Base-by-base conservation (phyloP, 2,113 vertebrate species). In the Ophiodon elongatus region DNA sequence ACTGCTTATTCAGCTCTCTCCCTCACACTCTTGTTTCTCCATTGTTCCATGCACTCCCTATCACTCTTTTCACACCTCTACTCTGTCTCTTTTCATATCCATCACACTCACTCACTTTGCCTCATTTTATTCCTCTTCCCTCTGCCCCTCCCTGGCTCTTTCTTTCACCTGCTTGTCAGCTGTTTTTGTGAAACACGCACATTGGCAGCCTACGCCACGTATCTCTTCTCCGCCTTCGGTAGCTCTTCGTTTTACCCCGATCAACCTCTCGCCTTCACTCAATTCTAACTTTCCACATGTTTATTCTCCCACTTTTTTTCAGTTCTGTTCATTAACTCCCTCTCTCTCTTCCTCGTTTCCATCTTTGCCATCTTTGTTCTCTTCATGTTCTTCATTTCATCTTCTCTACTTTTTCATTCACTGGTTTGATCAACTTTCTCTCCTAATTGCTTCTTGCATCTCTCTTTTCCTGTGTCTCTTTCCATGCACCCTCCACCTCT, bases 151-250 rank as follows among this genome's bases (percentile, higher is more conserved):
- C 25, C 54, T 31, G 11, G n/a, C 56, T n/a, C 76, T 69, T 67
- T 78, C 74, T 66, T 82, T 82, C 69, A 75, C 75, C 78, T 84
- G 63, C 82, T 75, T 35, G 82, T 90, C 86, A 90, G 86, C 80
- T 88, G 60, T 74, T 90, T 90, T 72, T 64, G 29, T 68, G 65
- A 57, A 57, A 59, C 76, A n/a, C n/a, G n/a, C n/a, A 45, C n/a
- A 57, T 59, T 73, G 76, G 68, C 60, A 86, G 76, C 67, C 62
- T 45, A 8, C 77, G 60, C 47, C 68, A 50, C n/a, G 31, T 64
- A 71, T 33, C 52, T 7, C 67, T 33, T 56, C 62, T 8, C 21
- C 35, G 23, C 27, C 57, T 47, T 67, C 8, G 13, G 7, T 41
- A 67, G 19, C 19, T 70, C 39, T 69, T 29, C 57, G 23, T 27